Evolutionary conservation across 2,888 invertebrate species (phyloP).

Genomic region (Sphaerophoria rueppellii): DNA sequence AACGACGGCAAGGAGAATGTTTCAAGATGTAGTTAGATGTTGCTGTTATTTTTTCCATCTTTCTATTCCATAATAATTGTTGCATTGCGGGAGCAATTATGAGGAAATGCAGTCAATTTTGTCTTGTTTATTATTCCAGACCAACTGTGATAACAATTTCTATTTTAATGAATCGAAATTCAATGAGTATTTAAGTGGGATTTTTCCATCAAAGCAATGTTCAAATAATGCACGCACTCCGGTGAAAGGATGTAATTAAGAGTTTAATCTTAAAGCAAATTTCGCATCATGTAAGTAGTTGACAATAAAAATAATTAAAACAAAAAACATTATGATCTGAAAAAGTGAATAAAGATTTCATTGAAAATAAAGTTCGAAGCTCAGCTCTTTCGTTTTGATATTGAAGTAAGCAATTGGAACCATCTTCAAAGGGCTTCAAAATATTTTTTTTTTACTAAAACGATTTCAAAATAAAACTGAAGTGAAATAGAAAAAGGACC

Average conservation of each 20-base stretch:
- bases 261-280: too few relatives aligned
- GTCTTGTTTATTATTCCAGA: conserved; percentile 10
- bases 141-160: conserved; percentile 52
- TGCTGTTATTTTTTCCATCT: conserved; percentile 35
- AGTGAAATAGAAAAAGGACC: too few relatives aligned
- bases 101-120: conserved; percentile 39
- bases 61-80: conserved; percentile 52
- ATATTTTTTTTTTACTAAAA: too few relatives aligned
- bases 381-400: conserved; percentile 12
- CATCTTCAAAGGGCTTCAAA: too few relatives aligned
- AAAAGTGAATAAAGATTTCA: not conserved
- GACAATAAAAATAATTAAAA: not conserved
- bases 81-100: conserved; percentile 64
- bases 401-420: not conserved
- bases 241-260: too few relatives aligned
- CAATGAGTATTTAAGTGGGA: not conserved
- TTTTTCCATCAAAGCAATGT: not conserved
- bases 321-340: too few relatives aligned
- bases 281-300: too few relatives aligned
- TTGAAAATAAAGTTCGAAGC: not conserved
- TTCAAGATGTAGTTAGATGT: conserved; percentile 15
- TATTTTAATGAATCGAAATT: conserved; percentile 59
- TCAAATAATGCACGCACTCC: too few relatives aligned
- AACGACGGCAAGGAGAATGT: conserved; percentile 36
- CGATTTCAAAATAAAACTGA: too few relatives aligned